Base-by-base conservation (phyloP, 1,140 invertebrate species). In the Delia radicum region DNA sequence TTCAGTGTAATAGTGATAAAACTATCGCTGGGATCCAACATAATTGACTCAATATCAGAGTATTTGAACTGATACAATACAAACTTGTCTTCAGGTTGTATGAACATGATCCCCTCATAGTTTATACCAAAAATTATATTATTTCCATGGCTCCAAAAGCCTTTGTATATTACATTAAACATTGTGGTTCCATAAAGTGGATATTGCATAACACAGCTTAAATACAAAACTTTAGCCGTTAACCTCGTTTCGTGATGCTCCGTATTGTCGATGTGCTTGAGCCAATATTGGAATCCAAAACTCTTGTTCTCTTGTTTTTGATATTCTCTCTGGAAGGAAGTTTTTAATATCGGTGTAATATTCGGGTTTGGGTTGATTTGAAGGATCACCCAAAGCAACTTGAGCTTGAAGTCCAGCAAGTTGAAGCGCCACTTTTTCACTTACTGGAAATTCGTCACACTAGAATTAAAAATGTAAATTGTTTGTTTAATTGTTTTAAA, bases 201-300 rank as follows among this genome's bases (percentile, higher is more conserved):
- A 87, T 97, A 98, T 87, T 98, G 96, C 95, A 98, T 98, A 1
- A 98, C 96, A 82, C 96, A 97, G 0, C 96, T 96, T 63, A 98
- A 87, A 86, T 98, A 98, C 79, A 98, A 90, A 8, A 97, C 95
- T 87, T 98, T 98, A 1, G 96, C 95, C 3, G 96, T 95, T 28
- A 98, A 85, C n/a, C 82, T 97, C 95, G 6, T 94, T 92, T 79
- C 97, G 93, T 0, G 95, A 95, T 3, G 93, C 93, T 31, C 96
- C 96, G 83, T 98, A 98, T 84, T 96, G 94, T 24, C 92, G 89
- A 87, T 96, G 94, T 1, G 94, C 94, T 88, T 96, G 94, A 6
- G 94, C 92, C 67, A 96, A 90, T 78, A 95, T 95, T 15, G 93
- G 93, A 2, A 96, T 92, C 94, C 94, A 96, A 75, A 95, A 93